A percentile compares a stretch with the other conserved stretches of the same genome.
These are phyloP conservation scores for Rotaria macrura DNA, from an alignment of 2,888 invertebrate species.

Conservation along the genomic window DNA sequence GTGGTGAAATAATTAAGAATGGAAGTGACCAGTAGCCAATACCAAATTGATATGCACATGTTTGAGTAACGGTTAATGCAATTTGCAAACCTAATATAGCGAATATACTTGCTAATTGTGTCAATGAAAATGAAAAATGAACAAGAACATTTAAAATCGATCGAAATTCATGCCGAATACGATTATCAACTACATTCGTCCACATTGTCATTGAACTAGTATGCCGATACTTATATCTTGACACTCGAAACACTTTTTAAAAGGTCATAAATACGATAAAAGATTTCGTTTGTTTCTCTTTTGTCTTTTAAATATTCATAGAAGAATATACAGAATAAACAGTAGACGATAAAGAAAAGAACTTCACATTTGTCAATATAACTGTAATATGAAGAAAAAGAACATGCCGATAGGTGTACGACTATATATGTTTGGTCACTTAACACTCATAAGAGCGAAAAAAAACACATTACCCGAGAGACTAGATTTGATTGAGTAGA, in stretches of 20 bases:
- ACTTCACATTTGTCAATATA: too few relatives aligned
- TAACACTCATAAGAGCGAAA: neutral
- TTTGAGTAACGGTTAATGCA: neutral
- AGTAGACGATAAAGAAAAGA: neutral
- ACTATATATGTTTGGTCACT: neutral
- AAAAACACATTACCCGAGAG: neutral
- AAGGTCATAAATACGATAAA: neutral
- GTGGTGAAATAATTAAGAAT: neutral
- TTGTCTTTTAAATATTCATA: neutral
- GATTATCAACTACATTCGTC: neutral
- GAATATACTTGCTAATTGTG: neutral
- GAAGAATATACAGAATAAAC: neutral
- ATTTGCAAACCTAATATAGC: constrained; percentile 5
- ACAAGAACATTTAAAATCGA: neutral
- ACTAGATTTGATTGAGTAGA: neutral
- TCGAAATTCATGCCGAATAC: neutral
- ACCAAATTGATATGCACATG: neutral
- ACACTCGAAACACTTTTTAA: neutral
- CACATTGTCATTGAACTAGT: neutral
- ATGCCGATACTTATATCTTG: neutral
- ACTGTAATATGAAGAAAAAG: neutral
- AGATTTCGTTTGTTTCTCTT: neutral
- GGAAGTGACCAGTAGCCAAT: constrained; percentile 17
- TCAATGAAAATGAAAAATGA: constrained; percentile 18
- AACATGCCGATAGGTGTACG: neutral